Evolutionary conservation across 2,113 vertebrate species (phyloP).

Genomic region (Athene noctua): DNA sequence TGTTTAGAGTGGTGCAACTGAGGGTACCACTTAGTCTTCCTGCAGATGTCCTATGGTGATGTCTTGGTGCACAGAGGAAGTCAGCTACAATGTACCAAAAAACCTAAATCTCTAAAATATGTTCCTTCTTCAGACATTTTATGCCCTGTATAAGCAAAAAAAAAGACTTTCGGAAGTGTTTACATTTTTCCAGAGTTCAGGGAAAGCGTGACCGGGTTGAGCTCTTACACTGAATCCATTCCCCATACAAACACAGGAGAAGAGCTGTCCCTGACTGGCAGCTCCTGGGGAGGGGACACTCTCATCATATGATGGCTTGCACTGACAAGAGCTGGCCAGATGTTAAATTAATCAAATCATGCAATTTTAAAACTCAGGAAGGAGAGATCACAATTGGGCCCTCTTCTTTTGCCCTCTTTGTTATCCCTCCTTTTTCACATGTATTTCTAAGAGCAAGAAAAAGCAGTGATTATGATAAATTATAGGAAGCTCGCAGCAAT

Average conservation of each 20-base stretch:
- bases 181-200: not conserved
- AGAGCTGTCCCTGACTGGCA: not conserved
- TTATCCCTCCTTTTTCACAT: slow-evolving; percentile 23
- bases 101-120: not conserved
- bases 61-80: not conserved
- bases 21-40: not conserved
- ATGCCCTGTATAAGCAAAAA: not conserved
- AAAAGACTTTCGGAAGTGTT: not conserved
- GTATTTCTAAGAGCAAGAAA: slow-evolving; percentile 44
- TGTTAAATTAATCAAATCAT: not conserved
- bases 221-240: not conserved
- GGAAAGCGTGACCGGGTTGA: not conserved
- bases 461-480: slow-evolving; percentile 61
- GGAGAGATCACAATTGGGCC: not conserved
- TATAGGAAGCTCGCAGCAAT: slow-evolving; percentile 67
- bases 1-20: accelerated
- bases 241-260: accelerated
- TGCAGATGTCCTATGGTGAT: not conserved
- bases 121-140: not conserved
- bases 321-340: not conserved
- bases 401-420: not conserved
- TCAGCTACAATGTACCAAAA: not conserved
- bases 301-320: not conserved
- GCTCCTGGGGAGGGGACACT: not conserved
- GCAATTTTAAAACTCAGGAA: not conserved